Evolutionary conservation across 2,888 invertebrate genomes (phyloP).

Genomic region (Caenorhabditis auriculariae): DNA sequence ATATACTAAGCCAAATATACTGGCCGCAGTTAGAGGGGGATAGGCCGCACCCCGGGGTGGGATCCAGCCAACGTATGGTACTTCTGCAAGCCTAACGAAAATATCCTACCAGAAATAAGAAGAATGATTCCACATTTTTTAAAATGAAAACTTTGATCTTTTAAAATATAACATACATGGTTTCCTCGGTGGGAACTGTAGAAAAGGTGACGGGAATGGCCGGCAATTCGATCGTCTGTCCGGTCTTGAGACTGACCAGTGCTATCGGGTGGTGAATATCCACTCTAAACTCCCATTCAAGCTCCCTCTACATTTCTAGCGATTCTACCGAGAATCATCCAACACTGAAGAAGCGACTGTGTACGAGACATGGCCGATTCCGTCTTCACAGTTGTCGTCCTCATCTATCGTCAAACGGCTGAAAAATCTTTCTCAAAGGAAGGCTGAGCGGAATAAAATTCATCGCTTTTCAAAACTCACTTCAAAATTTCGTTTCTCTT

Average conservation of each 20-base stretch:
- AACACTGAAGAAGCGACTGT: slow-evolving; percentile 57
- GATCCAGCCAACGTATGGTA: no score
- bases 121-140: no score
- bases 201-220: slow-evolving; percentile 42
- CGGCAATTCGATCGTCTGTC: slow-evolving; percentile 43
- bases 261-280: slow-evolving; percentile 16
- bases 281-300: no score
- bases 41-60: no score
- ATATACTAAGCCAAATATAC: no score
- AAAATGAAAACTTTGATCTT: no score
- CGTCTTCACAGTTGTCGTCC: slow-evolving; percentile 36
- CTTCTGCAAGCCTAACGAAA: no score
- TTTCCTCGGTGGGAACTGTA: slow-evolving; percentile 31
- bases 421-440: slow-evolving; percentile 3
- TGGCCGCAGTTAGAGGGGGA: no score
- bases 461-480: slow-evolving; percentile 13
- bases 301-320: no score
- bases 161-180: slow-evolving; percentile 35
- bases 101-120: no score
- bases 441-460: not conserved
- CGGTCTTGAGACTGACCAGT: slow-evolving; percentile 11
- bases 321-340: slow-evolving; percentile 39
- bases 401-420: slow-evolving; percentile 34
- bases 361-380: slow-evolving; percentile 57
- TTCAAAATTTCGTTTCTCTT: slow-evolving; percentile 47